These are phyloP conservation scores for Amiota minor DNA, from an alignment of 2,888 invertebrate species.

Conservation along the genomic window DNA sequence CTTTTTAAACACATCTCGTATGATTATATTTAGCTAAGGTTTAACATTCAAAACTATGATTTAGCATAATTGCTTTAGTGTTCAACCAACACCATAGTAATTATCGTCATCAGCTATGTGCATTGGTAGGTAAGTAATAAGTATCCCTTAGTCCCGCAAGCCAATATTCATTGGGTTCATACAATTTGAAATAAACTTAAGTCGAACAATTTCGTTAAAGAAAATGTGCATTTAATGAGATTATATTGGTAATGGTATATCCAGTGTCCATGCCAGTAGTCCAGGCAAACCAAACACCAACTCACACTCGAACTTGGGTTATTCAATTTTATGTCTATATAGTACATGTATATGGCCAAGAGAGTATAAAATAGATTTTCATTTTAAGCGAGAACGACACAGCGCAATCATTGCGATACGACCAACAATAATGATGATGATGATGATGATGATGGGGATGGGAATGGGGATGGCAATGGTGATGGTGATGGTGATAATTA, in stretches of 20 bases:
- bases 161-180: background rate
- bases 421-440: background rate
- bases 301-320: background rate
- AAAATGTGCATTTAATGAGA: constrained; percentile 18
- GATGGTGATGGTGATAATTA: background rate
- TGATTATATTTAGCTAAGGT: too few relatives aligned
- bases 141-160: too few relatives aligned
- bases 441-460: background rate
- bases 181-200: background rate
- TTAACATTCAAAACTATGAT: too few relatives aligned
- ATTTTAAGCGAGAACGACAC: constrained; percentile 5
- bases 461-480: background rate
- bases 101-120: too few relatives aligned
- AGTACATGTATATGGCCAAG: background rate
- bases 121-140: too few relatives aligned
- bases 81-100: too few relatives aligned
- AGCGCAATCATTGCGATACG: background rate
- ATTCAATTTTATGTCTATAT: constrained; percentile 14
- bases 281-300: background rate
- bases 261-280: too few relatives aligned
- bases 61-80: too few relatives aligned
- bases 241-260: background rate
- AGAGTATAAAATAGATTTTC: constrained; percentile 17
- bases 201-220: background rate
- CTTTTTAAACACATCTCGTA: too few relatives aligned